Conservation (phyloP, 2,113 vertebrate species). For the Mus pahari region DNA sequence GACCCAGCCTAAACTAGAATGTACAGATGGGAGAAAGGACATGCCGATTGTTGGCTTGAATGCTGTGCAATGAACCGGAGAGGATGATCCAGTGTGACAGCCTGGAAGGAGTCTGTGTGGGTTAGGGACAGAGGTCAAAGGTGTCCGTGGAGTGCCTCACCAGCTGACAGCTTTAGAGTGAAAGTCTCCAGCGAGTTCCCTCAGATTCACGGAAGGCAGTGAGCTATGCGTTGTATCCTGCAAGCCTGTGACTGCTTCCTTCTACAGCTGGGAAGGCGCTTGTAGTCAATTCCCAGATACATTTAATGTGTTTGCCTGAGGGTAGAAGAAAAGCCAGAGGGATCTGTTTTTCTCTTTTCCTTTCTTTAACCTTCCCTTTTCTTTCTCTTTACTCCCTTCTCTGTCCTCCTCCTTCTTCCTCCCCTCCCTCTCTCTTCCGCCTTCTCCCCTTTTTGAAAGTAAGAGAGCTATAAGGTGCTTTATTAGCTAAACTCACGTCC, state of each 20-base stretch:
- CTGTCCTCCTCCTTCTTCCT: no score
- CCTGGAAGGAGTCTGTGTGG: conserved; percentile 68
- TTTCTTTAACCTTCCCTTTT: no score
- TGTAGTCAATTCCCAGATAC: background rate
- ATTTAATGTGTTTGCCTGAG: background rate
- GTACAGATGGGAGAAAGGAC: conserved; percentile 70
- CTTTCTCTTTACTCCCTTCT: accelerated
- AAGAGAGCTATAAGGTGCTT: background rate
- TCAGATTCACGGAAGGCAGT: background rate
- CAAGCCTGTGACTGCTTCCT: background rate
- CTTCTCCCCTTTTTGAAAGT: background rate
- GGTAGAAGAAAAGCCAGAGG: background rate
- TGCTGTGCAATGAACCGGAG: conserved; percentile 67
- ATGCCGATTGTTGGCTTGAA: conserved; percentile 29
- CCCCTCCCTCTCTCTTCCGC: background rate
- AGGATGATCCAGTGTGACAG: conserved; percentile 53
- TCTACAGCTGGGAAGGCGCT: conserved; percentile 36
- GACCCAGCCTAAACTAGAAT: conserved; percentile 73
- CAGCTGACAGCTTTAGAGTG: conserved; percentile 69
- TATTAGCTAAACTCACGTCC: conserved; percentile 19
- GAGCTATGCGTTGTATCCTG: background rate
- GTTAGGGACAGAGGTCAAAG: conserved; percentile 77
- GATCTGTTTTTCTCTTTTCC: background rate
- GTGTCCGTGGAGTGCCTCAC: background rate
- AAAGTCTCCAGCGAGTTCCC: conserved; percentile 45